These are phyloP conservation scores for Pteropus alecto DNA, from an alignment of 2,113 vertebrate species.

Conservation along the genomic window DNA sequence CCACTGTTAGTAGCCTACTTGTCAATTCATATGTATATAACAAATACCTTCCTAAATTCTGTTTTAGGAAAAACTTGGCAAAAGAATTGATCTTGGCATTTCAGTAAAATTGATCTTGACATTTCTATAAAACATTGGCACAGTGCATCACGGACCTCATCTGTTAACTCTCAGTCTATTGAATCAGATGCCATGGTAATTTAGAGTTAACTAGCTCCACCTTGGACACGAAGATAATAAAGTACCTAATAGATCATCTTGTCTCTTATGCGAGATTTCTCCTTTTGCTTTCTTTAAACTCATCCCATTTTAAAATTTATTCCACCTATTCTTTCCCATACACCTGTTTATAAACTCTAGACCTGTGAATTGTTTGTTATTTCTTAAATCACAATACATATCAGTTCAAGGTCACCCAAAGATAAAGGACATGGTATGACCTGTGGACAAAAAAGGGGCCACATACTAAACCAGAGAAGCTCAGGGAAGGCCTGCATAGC, in stretches of 20 bases:
- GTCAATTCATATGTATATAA: background rate
- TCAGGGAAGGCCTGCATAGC: background rate
- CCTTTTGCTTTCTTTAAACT: background rate
- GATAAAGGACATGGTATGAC: background rate
- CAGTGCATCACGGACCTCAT: background rate
- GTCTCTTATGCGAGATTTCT: background rate
- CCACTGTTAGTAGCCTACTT: background rate
- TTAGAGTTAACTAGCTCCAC: background rate
- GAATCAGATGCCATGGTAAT: background rate
- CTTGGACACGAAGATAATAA: background rate
- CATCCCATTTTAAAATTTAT: background rate
- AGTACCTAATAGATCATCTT: background rate
- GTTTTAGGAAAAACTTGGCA: slow-evolving; percentile 6
- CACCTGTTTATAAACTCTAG: background rate
- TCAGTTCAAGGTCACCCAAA: background rate
- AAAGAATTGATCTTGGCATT: slow-evolving; percentile 19
- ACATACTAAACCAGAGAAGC: background rate
- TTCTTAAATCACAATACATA: background rate
- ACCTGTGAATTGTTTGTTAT: background rate
- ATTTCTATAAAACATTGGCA: background rate
- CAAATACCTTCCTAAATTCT: background rate
- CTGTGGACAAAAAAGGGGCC: background rate
- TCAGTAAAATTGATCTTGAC: background rate
- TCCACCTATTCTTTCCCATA: background rate
- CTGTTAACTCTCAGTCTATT: background rate